phyloP scores from a whole-genome alignment of 1,140 invertebrate species.

The Eriosoma lanigerum region DNA sequence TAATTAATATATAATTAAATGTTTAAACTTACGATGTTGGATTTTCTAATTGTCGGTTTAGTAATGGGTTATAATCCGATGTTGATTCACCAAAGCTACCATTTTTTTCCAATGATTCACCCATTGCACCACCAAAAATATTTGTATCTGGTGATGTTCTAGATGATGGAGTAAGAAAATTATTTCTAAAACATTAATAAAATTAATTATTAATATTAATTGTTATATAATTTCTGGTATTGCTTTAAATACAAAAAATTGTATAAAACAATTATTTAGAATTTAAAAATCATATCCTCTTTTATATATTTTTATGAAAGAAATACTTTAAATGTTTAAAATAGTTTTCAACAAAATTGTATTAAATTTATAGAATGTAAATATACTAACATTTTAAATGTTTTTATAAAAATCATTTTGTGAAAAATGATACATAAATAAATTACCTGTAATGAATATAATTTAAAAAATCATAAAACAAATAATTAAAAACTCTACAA shows the following conservation, averaged over 20 bases:
- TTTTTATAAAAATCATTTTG: not conserved
- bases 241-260: no score
- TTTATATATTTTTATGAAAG: no score
- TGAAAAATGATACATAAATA: not conserved
- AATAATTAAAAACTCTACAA: not conserved
- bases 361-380: no score
- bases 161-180: not conserved
- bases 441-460: not conserved
- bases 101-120: constrained; percentile 1
- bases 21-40: constrained; percentile 65
- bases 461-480: not conserved
- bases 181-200: constrained; percentile 7
- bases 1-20: constrained; percentile 18
- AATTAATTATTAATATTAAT: not conserved
- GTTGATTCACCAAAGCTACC: not conserved
- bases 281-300: no score
- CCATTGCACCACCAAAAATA: constrained; percentile 40
- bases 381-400: no score
- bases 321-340: no score
- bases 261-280: no score
- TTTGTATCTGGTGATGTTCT: constrained; percentile 34
- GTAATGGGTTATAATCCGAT: constrained; percentile 64
- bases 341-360: no score
- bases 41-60: constrained; percentile 69
- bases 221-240: not conserved